These are phyloP conservation scores for Dendrocopos noguchii DNA, from an alignment of 2,113 vertebrate genomes.

Conservation along the genomic window DNA sequence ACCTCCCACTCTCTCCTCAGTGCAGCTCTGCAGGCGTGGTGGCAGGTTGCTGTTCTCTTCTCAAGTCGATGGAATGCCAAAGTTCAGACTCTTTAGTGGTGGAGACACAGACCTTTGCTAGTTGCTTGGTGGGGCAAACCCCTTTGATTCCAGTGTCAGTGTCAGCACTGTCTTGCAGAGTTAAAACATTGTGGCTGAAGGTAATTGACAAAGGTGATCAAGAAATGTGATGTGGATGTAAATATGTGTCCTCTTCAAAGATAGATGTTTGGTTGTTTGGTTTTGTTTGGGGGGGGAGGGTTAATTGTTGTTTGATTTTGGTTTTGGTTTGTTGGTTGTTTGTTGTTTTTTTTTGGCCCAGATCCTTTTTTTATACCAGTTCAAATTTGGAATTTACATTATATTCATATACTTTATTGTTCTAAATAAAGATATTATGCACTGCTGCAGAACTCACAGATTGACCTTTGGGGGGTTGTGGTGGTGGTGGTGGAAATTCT, in stretches of 20 bases:
- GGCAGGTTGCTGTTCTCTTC: constrained; percentile 64
- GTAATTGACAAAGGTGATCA: constrained; percentile 74
- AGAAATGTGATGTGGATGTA: constrained; percentile 82
- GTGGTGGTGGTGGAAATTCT: not conserved
- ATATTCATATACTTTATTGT: constrained; percentile 88
- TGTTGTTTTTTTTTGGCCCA: constrained; percentile 1
- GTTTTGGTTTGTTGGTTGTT: too few relatives aligned
- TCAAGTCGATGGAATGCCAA: constrained; percentile 27
- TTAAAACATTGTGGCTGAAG: constrained; percentile 71
- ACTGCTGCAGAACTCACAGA: constrained; percentile 64
- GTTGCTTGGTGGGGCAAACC: constrained; percentile 67
- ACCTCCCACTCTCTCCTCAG: constrained; percentile 48
- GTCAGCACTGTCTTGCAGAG: constrained; percentile 74
- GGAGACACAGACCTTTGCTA: constrained; percentile 67
- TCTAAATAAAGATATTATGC: constrained; percentile 87
- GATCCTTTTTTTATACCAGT: constrained; percentile 83
- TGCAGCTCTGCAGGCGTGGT: constrained; percentile 42
- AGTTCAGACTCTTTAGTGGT: constrained; percentile 66
- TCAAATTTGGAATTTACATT: constrained; percentile 83
- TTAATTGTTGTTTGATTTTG: too few relatives aligned
- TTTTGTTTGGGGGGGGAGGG: too few relatives aligned
- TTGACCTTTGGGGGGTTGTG: not conserved
- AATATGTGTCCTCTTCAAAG: constrained; percentile 81
- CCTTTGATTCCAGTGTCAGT: constrained; percentile 74
- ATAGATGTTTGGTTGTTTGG: constrained; percentile 67